A percentile compares a stretch with the other conserved stretches of the same genome.
Conservation (phyloP, 2,113 vertebrate genomes). For the Cyanoliseus patagonus region DNA sequence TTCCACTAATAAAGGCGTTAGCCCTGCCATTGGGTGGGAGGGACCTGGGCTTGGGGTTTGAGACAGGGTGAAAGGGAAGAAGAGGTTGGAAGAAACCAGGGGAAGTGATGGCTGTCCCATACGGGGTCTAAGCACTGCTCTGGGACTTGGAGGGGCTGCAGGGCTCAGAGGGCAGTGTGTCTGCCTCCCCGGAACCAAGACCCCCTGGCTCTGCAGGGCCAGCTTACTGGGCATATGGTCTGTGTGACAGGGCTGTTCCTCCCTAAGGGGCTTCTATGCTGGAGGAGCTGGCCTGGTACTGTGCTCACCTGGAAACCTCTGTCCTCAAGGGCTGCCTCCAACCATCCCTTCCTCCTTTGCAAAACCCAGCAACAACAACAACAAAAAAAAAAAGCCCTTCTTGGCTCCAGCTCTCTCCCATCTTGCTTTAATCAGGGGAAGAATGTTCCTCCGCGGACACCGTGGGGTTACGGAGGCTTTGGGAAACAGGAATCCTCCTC, state of each 20-base stretch:
- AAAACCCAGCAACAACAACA: slow-evolving; percentile 37
- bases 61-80: rapidly evolving
- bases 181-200: neutral
- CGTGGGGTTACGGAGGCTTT: slow-evolving; percentile 59
- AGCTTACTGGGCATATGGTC: neutral
- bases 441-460: slow-evolving; percentile 67
- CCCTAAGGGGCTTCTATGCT: rapidly evolving
- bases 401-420: slow-evolving; percentile 63
- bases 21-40: rapidly evolving
- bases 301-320: slow-evolving; percentile 9
- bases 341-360: neutral
- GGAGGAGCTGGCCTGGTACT: neutral
- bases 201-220: neutral
- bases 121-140: neutral
- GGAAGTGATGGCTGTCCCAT: rapidly evolving
- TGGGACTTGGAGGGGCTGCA: neutral
- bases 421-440: slow-evolving; percentile 73
- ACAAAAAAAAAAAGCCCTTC: slow-evolving; percentile 33
- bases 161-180: neutral
- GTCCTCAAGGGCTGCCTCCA: neutral
- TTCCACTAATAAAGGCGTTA: neutral
- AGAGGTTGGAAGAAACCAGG: neutral
- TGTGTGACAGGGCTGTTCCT: neutral
- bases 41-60: neutral
- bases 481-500: slow-evolving; percentile 61